A percentile compares a stretch with the other conserved stretches of the same genome.
Evolutionary conservation across 2,888 invertebrate species (phyloP).

Genomic region (Embidobia sp.): DNA sequence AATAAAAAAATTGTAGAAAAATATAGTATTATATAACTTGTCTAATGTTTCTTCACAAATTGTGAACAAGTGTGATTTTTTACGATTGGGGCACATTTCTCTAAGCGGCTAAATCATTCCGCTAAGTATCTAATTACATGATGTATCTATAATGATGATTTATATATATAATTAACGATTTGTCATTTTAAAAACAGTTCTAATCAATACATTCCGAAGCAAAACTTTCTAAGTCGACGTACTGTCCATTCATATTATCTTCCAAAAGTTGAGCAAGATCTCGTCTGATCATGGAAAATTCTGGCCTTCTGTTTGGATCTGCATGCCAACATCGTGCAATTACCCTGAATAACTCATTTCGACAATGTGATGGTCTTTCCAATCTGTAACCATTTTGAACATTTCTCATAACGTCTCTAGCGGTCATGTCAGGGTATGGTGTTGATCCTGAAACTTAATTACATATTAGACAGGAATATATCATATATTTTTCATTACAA

Average conservation of each 20-base stretch:
- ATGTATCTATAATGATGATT: too few species aligned
- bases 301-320: conserved; percentile 88
- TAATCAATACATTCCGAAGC: conserved; percentile 85
- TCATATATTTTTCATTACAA: too few species aligned
- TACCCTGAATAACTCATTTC: conserved; percentile 86
- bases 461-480: too few species aligned
- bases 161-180: too few species aligned
- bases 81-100: too few species aligned
- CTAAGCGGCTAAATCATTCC: too few species aligned
- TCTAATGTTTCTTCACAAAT: too few species aligned
- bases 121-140: too few species aligned
- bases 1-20: too few species aligned
- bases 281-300: conserved; percentile 85
- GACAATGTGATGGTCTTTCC: conserved; percentile 90
- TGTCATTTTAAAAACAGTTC: too few species aligned
- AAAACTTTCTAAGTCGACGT: conserved; percentile 87
- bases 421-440: conserved; percentile 92
- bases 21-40: too few species aligned
- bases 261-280: conserved; percentile 85
- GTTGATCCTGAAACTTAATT: conserved; percentile 87
- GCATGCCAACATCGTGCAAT: conserved; percentile 86
- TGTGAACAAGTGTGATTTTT: too few species aligned
- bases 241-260: conserved; percentile 85
- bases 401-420: conserved; percentile 90
- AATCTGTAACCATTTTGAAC: conserved; percentile 90